Evolutionary conservation across 2,797 vertebrate species (phyloP), one percentile per base, ranked within the genome.

Genomic region (Astyanax mexicanus): DNA sequence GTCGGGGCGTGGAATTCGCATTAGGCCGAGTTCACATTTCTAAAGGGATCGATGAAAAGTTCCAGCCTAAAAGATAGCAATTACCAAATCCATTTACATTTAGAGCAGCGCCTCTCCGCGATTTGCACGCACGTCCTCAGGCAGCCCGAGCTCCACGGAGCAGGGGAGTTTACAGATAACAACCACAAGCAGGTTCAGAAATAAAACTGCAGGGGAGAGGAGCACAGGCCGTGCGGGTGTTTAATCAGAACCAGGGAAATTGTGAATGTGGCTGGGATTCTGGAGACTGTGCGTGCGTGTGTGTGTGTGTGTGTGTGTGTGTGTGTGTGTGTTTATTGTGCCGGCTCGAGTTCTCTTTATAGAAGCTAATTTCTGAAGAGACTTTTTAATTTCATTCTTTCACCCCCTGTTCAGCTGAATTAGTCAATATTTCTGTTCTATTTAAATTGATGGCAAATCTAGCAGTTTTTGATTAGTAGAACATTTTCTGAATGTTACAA

Each of bases 51-150:
- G 87, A 87, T 88, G 84, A 83, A 85, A 89, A 85, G 89, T 72
- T 81, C 71, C 79, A 76, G 85, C 87, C 79, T 87, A 86, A 89
- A 88, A 90, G 84, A 89, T 86, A 90, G 88, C 87, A 91, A 92
- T 91, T 90, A 93, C 87, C 84, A 77, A 83, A 88, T 80, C 89
- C 84, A 93, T 93, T 94, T 93, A 89, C 89, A 93, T 93, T 92
- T 92, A 92, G 90, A 92, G 86, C 85, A 82, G 86, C 82, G 84
- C 90, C 90, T 90, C 87, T 80, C 77, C 83, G 88, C 85, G 84
- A 90, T 91, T 91, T 90, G 68, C 88, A 90, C 73, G 80, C 87
- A 84, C 87, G 89, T 90, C 87, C 79, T 78, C 88, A 84, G 86
- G 87, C 85, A 84, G 77, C 85, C 84, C 85, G 85, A 70, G 84